phyloP scores from a whole-genome alignment of 2,797 vertebrate species.

The Enoplosus armatus region DNA sequence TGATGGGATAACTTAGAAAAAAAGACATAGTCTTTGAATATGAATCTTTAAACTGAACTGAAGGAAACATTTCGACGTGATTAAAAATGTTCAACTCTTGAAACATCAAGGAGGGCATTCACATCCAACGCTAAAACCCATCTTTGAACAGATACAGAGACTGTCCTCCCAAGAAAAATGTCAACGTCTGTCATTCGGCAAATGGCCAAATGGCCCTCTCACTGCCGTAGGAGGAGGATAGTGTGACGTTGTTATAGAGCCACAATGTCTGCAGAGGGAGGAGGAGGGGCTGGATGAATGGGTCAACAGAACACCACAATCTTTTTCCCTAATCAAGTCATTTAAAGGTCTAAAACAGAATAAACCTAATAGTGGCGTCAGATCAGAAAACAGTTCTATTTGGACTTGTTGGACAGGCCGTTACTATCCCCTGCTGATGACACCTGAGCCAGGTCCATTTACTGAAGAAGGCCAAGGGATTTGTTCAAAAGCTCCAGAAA shows the following conservation, averaged over 20 bases:
- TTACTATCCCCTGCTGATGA: not conserved
- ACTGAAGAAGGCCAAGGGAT: not conserved
- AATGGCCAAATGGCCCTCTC: not conserved
- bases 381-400: not conserved
- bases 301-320: not conserved
- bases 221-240: not conserved
- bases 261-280: not conserved
- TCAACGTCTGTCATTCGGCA: not conserved
- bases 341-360: not conserved
- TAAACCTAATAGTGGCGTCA: not conserved
- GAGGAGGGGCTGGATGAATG: not conserved
- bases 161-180: not conserved
- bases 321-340: not conserved
- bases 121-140: not conserved
- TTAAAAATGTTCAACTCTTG: not conserved
- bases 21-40: not conserved
- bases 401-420: not conserved
- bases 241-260: not conserved
- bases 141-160: not conserved
- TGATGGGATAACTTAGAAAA: not conserved
- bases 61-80: not conserved
- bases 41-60: not conserved
- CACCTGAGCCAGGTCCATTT: not conserved
- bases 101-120: not conserved
- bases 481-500: conserved; percentile 10